These are phyloP conservation scores for Crotalus tigris DNA, from an alignment of 2,113 vertebrate species.

Conservation along the genomic window DNA sequence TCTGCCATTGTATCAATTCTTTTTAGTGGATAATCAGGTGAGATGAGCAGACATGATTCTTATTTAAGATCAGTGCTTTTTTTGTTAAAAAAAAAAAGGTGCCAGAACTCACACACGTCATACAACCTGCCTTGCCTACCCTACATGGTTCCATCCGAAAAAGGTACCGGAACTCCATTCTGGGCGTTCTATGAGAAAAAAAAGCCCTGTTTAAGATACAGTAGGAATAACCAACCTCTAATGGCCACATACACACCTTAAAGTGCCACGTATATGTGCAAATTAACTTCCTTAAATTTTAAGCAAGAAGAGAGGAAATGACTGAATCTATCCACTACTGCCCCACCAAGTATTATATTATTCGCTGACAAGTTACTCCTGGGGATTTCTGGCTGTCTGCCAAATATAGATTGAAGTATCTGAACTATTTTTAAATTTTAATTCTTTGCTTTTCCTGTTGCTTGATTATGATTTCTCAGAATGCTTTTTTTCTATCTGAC, in stretches of 20 bases:
- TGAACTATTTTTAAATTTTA: background rate
- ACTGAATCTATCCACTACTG: background rate
- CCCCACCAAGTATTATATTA: background rate
- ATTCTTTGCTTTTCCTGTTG: background rate
- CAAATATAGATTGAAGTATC: background rate
- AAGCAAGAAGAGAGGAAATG: background rate
- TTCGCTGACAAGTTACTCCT: background rate
- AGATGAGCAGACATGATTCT: background rate
- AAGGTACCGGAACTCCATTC: too few species aligned
- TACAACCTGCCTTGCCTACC: too few species aligned
- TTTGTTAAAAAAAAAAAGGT: too few species aligned
- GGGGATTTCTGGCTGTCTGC: background rate
- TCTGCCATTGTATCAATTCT: background rate
- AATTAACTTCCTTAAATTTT: background rate
- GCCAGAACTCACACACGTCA: too few species aligned
- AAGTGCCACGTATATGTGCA: background rate
- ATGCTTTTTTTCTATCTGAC: background rate
- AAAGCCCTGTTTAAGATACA: background rate
- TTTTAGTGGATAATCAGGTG: background rate
- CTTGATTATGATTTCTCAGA: background rate
- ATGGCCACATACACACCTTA: background rate
- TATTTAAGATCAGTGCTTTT: background rate
- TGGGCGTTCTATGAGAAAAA: too few species aligned
- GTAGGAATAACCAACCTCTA: background rate
- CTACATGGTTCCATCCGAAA: too few species aligned